Conservation (phyloP, 1,140 invertebrate genomes). For the Lepidurus apus region DNA sequence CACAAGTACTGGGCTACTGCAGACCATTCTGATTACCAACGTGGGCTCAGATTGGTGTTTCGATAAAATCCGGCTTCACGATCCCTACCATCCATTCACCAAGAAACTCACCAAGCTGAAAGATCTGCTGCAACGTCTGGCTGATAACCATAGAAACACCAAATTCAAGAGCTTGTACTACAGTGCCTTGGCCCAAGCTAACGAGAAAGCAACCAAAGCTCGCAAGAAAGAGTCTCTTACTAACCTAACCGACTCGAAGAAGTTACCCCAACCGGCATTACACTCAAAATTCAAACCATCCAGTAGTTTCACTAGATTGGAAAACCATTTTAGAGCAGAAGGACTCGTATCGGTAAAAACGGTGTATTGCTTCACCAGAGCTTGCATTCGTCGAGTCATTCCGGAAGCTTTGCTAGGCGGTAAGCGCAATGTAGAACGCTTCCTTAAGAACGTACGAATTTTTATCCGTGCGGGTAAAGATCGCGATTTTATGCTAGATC, state of each 20-base stretch:
- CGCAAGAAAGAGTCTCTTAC: background rate
- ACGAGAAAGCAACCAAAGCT: background rate
- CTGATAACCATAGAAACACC: background rate
- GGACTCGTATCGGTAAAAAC: background rate
- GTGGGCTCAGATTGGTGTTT: background rate
- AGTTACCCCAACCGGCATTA: background rate
- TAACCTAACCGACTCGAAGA: background rate
- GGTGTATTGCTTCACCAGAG: background rate
- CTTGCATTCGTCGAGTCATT: background rate
- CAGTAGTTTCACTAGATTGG: background rate
- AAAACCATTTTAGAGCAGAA: background rate
- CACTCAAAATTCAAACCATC: background rate
- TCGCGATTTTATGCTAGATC: background rate
- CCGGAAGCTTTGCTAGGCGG: background rate
- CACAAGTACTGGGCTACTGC: background rate
- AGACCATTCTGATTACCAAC: background rate
- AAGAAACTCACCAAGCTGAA: background rate
- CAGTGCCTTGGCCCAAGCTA: background rate
- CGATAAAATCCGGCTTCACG: background rate
- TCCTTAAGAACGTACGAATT: background rate
- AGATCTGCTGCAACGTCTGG: background rate
- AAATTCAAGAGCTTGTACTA: background rate
- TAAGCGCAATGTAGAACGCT: background rate
- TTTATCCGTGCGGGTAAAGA: background rate
- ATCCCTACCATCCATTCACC: background rate